Evolutionary conservation across 2,113 vertebrate species (phyloP), one percentile per base, ranked within the genome.

Genomic region (Pelusios castaneus): DNA sequence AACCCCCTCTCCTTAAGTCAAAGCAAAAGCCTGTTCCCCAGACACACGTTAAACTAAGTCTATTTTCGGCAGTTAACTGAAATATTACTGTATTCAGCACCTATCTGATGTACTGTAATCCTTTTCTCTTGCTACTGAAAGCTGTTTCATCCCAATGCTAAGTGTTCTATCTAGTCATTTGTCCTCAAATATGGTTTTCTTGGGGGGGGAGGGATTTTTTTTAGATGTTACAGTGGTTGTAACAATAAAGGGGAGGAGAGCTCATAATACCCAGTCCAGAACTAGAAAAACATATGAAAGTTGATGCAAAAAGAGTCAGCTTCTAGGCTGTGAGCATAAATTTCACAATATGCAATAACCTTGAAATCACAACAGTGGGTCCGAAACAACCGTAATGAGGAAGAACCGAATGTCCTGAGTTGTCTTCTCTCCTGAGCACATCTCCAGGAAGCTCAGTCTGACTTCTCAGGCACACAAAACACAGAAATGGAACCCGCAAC

Each of bases 161-260:
- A 75, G 51, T 60, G 79, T 70, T 70, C 58, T 80, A 78, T 51
- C 34, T 82, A 55, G 51, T 8, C 31, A 2, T 49, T n/a, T 85
- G 56, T 16, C 88, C 38, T 85, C 60, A 88, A 1, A 24, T 2
- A 45, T 77, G 4, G 29, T 9, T 6, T 8, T 12, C 1, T 43
- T 5, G 29, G 16, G 24, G 86, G n/a, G 10, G 38, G 0, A 14
- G 10, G 49, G 10, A 21, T 17, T 24, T 80, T 2, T 17, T 24
- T 80, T 2, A 0, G 31, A 2, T 21, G 1, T 88, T 89, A 27
- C 45, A 0, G 0, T 0, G 41, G 60, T 27, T 84, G 83, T 90
- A 86, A 73, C 45, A 41, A 24, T 25, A n/a, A 24, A 49, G 60
- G 19, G 63, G 52, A 76, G 85, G 12, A 85, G 73, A 47, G 8